These are phyloP conservation scores for Ophioninae sp. DNA, from an alignment of 2,888 invertebrate species.

Conservation along the genomic window DNA sequence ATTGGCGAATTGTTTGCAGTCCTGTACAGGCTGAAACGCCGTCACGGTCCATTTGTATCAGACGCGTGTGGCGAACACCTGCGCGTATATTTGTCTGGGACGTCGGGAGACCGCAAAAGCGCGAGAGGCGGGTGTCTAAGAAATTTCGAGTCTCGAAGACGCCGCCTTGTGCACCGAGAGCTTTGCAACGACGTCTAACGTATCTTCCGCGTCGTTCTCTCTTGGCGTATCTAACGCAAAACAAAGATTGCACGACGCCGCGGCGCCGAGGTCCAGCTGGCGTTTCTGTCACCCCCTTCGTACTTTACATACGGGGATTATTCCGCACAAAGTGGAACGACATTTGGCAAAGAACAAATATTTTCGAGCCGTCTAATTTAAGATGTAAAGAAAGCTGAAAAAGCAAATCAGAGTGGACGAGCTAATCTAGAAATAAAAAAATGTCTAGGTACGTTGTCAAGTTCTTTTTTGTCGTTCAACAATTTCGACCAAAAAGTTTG, in stretches of 20 bases:
- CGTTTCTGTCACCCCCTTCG: conserved; percentile 69
- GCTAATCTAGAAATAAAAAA: not conserved
- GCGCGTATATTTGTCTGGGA: conserved; percentile 64
- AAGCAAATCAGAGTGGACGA: not conserved
- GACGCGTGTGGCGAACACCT: conserved; percentile 70
- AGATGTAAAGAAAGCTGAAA: not conserved
- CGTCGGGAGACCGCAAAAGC: conserved; percentile 23
- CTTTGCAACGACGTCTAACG: conserved; percentile 64
- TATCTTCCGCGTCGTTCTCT: conserved; percentile 44
- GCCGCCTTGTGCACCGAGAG: conserved; percentile 26
- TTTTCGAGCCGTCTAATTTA: not conserved
- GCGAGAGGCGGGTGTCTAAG: conserved; percentile 15
- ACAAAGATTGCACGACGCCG: conserved; percentile 72
- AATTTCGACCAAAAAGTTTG: not conserved
- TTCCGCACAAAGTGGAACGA: conserved; percentile 5
- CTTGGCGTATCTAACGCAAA: conserved; percentile 62
- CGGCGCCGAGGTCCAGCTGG: conserved; percentile 76
- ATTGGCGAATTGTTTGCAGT: conserved; percentile 18
- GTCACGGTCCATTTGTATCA: conserved; percentile 64
- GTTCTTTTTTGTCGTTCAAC: not conserved
- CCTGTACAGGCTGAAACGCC: not conserved
- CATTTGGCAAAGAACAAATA: not conserved
- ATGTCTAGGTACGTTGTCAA: not conserved
- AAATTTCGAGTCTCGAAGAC: conserved; percentile 53
- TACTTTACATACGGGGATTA: conserved; percentile 26